Percentiles rank a stretch among this genome's conserved stretches.
phyloP scores from a whole-genome alignment of 2,888 invertebrate genomes.

The Dynastes tityus region DNA sequence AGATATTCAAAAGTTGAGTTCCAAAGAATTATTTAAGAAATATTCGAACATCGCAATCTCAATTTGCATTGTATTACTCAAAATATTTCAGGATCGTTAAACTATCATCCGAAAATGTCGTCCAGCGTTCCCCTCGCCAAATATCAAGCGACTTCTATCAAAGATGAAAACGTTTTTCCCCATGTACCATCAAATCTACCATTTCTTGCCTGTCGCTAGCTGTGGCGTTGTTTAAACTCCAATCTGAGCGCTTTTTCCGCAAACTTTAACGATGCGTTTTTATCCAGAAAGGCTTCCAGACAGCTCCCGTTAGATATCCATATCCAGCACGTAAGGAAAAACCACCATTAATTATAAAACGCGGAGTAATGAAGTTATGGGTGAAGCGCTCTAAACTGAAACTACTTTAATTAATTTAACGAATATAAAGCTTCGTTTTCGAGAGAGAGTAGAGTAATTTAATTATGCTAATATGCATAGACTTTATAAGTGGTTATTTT shows the following conservation, averaged over 20 bases:
- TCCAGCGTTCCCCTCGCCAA: no score
- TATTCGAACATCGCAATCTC: no score
- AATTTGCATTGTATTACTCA: no score
- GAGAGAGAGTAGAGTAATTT: background rate
- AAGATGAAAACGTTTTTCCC: no score
- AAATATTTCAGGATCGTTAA: no score
- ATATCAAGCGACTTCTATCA: no score
- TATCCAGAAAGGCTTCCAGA: background rate
- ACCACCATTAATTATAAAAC: constrained; percentile 6
- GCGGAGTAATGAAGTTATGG: background rate
- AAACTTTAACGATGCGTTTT: constrained; percentile 6
- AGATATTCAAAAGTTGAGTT: no score
- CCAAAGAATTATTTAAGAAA: no score
- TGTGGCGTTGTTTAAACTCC: constrained; percentile 22
- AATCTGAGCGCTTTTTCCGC: constrained; percentile 21
- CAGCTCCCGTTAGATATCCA: background rate
- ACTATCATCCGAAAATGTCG: no score
- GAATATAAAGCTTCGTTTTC: background rate
- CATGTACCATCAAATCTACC: background rate
- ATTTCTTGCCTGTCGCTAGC: background rate
- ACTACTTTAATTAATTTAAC: constrained; percentile 6
- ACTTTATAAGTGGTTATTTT: background rate
- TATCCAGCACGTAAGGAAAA: background rate
- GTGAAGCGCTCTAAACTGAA: background rate
- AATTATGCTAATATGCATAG: background rate